Base-by-base conservation (phyloP, 2,888 invertebrate species). In the Caenorhabditis becei region DNA sequence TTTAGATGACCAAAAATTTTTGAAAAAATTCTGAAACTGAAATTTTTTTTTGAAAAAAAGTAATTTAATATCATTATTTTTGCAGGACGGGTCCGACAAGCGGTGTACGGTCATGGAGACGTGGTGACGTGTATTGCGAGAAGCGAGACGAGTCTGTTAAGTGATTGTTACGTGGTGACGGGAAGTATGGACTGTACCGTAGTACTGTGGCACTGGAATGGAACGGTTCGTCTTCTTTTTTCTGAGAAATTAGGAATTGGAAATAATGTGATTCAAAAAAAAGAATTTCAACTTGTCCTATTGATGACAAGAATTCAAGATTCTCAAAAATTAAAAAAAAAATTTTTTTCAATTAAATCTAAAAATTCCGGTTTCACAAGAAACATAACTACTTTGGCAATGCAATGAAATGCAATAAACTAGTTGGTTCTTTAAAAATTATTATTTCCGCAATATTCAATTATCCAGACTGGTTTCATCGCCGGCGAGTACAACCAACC, bases 171-270 rank as follows among this genome's bases (percentile, higher is more conserved):
- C 93, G 95, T 99, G 87, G 97, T 97, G 0, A 97, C 97, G 0
- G 99, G 99, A 24, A 96, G 97, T 26, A 96, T 96, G 59, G 99
- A 99, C 93, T 98, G 98, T 92, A 98, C 98, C 0, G 97, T 99
- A 24, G 93, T 98, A 74, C 93, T 99, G 66, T 99, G 99, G 99
- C 97, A 98, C 91, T 99, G 99, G 97, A 98, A 94, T 90, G 87
- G 87, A 79, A 85, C 97, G 96, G 83, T 84, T 4, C 10, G 66
- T 58, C 47, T 26, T 23, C 65, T 56, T 58, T 18, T 37, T 4
- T 35, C 11, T 23, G 11, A 24, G 18, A 14, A 18, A n/a, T 23
- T 41, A 16, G n/a, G n/a, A 3, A 24, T 28, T 4, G 2, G 16
- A 49, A 24, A 2, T 23, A 26, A 14, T 49, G n/a, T n/a, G n/a